phyloP scores from a whole-genome alignment of 2,113 vertebrate genomes.

The Prinia subflava region DNA sequence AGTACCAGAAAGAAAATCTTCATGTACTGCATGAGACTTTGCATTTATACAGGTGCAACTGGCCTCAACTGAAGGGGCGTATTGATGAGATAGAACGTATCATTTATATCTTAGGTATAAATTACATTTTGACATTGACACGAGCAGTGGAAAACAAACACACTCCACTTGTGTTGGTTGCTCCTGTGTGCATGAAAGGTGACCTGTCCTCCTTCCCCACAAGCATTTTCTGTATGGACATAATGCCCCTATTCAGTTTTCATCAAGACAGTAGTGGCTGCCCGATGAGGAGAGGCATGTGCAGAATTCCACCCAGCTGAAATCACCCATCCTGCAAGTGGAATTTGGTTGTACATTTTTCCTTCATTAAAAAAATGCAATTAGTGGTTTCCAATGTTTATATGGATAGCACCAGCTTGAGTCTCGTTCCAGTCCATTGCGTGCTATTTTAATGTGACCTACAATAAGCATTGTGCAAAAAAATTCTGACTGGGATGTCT shows the following conservation, averaged over 20 bases:
- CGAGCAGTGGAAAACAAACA: constrained; percentile 11
- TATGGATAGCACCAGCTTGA: not conserved
- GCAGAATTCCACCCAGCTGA: constrained; percentile 39
- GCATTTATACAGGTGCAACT: constrained; percentile 51
- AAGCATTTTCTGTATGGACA: constrained; percentile 2
- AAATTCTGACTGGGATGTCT: not conserved
- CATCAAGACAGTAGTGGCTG: not conserved
- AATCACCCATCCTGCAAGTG: constrained; percentile 25
- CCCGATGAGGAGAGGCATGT: constrained; percentile 12
- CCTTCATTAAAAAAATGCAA: not conserved
- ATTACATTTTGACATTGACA: constrained; percentile 11
- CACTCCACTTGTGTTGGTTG: not conserved
- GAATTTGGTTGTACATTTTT: not conserved
- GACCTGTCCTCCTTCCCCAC: not conserved
- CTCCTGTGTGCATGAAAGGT: constrained; percentile 7
- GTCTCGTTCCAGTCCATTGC: not conserved
- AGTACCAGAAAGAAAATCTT: not conserved
- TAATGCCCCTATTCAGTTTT: constrained; percentile 52
- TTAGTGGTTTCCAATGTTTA: constrained; percentile 13
- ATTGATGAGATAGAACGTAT: not conserved
- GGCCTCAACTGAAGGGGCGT: not conserved
- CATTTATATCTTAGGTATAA: not conserved
- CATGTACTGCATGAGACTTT: not conserved
- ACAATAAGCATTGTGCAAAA: not conserved
- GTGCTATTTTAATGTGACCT: not conserved